Base-by-base conservation (phyloP, 2,113 vertebrate genomes). In the Uropsilus gracilis region DNA sequence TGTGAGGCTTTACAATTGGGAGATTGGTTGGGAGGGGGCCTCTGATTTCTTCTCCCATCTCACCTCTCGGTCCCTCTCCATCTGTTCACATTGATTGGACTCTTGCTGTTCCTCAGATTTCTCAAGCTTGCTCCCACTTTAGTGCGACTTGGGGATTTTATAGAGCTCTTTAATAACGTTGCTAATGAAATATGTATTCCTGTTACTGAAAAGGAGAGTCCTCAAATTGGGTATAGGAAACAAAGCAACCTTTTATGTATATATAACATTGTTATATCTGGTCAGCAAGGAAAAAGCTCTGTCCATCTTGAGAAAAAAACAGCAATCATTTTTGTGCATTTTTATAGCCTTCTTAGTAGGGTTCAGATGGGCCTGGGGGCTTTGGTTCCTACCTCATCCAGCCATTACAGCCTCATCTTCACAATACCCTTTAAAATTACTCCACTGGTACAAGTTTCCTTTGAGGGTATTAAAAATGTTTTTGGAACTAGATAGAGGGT, bases 281-380 rank as follows among this genome's bases (percentile, higher is more conserved):
- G 89, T 39, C 32, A 84, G 73, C 46, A 86, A 86, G 77, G 34
- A 86, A 86, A 95, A 86, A 30, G 34, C 50, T 93, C 69, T 24
- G 0, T 88, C 26, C 18, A 48, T 64, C 39, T 39, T 86, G 50
- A 96, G 61, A 91, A 81, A 82, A 22, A 59, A 92, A 64, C 39
- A 14, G 59, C 26, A 72, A 78, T 53, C 17, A 53, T 53, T 22
- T 20, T 55, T 55, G 53, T 55, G 22, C 22, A 8, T 73, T 78
- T 26, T 86, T 83, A 18, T 71, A 96, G 12, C 34, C 55, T 5
- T 66, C 76, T 94, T 72, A 72, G 78, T 77, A 72, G 78, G 78
- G n/a, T 91, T 53, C 42, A 50, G 32, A 77, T 20, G 17, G 63
- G 34, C 50, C 46, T 57, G 24, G 8, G 48, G 42, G 30, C 44